Percentiles rank a stretch among this genome's conserved stretches.
These are phyloP conservation scores for Cotesia glomerata DNA, from an alignment of 1,140 invertebrate genomes.

Conservation along the genomic window DNA sequence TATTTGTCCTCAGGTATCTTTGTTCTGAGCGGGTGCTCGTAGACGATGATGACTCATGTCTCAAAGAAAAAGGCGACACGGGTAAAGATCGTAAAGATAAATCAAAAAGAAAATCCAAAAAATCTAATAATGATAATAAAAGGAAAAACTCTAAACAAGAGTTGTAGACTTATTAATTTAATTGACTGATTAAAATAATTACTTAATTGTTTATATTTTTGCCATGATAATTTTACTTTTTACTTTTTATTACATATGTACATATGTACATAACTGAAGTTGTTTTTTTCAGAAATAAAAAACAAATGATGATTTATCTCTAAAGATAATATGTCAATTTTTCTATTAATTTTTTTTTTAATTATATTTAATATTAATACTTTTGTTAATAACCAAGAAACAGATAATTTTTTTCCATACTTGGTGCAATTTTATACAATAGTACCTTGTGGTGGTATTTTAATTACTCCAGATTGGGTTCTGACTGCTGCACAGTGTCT, in stretches of 20 bases:
- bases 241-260: too few relatives aligned
- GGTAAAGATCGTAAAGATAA: conserved; percentile 14
- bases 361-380: background rate
- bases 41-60: conserved; percentile 70
- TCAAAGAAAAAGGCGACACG: conserved; percentile 67
- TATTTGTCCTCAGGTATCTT: conserved; percentile 63
- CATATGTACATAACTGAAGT: too few relatives aligned
- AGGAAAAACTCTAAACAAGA: conserved; percentile 8
- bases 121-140: conserved; percentile 35
- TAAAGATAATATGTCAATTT: background rate
- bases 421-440: conserved; percentile 45
- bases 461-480: conserved; percentile 42
- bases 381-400: conserved; percentile 14
- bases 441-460: conserved; percentile 40
- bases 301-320: background rate
- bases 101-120: conserved; percentile 42
- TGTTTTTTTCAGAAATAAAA: too few relatives aligned
- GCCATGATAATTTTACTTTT: too few relatives aligned
- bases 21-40: conserved; percentile 74
- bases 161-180: too few relatives aligned
- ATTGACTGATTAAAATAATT: too few relatives aligned
- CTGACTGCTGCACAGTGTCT: conserved; percentile 45
- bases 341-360: conserved; percentile 10
- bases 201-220: too few relatives aligned
- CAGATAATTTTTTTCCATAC: conserved; percentile 38